phyloP scores from a whole-genome alignment of 1,140 invertebrate genomes.

The Aleiodes sp. region DNA sequence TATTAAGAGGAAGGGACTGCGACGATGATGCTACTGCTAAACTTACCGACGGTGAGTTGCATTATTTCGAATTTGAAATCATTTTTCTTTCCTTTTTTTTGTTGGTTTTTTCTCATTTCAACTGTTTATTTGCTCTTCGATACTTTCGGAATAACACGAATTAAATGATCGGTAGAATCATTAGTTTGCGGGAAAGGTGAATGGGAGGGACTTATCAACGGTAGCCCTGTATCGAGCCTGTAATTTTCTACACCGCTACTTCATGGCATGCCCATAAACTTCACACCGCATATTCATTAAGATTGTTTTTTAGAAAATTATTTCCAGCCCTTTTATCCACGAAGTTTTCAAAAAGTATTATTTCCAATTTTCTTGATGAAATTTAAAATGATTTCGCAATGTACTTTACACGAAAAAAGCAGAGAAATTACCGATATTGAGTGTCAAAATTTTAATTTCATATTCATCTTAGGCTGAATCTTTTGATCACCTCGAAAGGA shows the following conservation, averaged over 20 bases:
- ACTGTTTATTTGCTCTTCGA: conserved; percentile 13
- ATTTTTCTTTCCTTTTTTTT: neutral
- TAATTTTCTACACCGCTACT: conserved; percentile 58
- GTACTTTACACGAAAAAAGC: too few species aligned
- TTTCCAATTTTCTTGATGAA: too few species aligned
- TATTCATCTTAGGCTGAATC: too few species aligned
- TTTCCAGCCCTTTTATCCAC: neutral
- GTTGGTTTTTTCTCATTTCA: neutral
- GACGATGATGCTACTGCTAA: conserved; percentile 67
- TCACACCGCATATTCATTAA: neutral
- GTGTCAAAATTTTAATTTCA: too few species aligned
- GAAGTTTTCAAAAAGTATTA: too few species aligned
- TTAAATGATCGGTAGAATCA: conserved; percentile 57
- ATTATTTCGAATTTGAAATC: conserved; percentile 9
- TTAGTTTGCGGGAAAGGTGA: conserved; percentile 42
- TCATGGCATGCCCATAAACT: neutral
- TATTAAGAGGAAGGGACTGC: conserved; percentile 78
- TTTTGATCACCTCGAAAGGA: too few species aligned
- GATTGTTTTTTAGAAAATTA: neutral
- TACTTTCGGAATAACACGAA: conserved; percentile 37
- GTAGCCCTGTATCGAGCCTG: conserved; percentile 45
- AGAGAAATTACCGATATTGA: too few species aligned
- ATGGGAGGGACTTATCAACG: conserved; percentile 25
- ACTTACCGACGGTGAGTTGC: conserved; percentile 59
- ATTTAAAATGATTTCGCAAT: too few species aligned